A percentile compares a stretch with the other conserved stretches of the same genome.
Conservation (phyloP, 2,797 vertebrate species). For the Nyctibius grandis region DNA sequence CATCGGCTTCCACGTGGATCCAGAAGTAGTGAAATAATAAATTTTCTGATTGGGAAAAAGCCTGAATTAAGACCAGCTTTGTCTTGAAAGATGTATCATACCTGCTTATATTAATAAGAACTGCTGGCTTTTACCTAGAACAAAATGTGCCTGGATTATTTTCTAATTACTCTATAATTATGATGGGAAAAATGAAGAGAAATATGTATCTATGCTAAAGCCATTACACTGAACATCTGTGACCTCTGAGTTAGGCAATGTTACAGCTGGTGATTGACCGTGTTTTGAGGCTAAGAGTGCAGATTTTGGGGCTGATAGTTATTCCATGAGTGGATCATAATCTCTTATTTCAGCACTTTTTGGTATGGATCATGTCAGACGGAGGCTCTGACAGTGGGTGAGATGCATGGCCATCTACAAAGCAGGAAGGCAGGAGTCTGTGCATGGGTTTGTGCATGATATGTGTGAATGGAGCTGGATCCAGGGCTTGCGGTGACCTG, state of each 20-base stretch:
- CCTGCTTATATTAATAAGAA: neutral
- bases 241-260: neutral
- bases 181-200: neutral
- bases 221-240: neutral
- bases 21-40: neutral
- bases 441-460: neutral
- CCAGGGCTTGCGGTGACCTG: neutral
- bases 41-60: neutral
- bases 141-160: neutral
- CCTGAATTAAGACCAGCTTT: neutral
- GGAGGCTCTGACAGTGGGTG: neutral
- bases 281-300: neutral
- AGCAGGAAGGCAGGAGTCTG: neutral
- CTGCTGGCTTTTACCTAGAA: neutral
- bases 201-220: neutral
- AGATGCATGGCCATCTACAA: accelerated
- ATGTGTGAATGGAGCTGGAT: accelerated
- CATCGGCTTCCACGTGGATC: neutral
- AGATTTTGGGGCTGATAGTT: neutral
- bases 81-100: neutral
- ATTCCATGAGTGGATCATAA: neutral
- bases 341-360: neutral
- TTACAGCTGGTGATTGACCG: neutral
- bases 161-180: neutral
- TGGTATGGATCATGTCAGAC: neutral